phyloP scores from a whole-genome alignment of 2,888 invertebrate genomes.

The Lithophane ornitopus region DNA sequence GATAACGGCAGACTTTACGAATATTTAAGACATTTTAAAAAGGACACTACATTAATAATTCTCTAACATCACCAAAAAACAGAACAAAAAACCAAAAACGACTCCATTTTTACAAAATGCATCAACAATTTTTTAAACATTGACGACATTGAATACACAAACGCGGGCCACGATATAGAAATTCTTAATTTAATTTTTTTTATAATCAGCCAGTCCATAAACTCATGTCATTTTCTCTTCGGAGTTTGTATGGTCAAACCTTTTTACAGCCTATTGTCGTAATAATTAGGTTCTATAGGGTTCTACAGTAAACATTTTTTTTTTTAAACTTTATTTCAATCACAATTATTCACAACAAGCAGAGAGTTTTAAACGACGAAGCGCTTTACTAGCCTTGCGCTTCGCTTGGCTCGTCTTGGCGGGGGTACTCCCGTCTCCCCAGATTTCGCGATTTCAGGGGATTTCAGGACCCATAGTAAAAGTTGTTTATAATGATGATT shows the following conservation, averaged over 20 bases:
- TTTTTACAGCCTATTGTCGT: not conserved
- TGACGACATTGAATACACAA: no score
- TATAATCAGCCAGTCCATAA: not conserved
- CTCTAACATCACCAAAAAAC: not conserved
- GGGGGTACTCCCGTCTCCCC: no score
- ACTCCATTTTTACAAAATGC: conserved; percentile 6
- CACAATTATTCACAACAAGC: not conserved
- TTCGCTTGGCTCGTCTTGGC: no score
- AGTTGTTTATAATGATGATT: not conserved
- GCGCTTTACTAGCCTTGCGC: no score
- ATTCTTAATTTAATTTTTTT: conserved; percentile 5
- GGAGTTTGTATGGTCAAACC: not conserved
- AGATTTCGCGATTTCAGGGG: not conserved
- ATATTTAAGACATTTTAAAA: not conserved
- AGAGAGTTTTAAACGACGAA: no score
- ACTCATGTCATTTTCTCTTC: not conserved
- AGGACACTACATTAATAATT: not conserved
- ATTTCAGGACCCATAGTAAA: not conserved
- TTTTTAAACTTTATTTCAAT: not conserved
- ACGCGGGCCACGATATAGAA: not conserved
- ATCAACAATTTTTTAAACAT: not conserved
- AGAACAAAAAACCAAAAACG: not conserved
- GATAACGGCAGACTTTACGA: not conserved
- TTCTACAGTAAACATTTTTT: not conserved
- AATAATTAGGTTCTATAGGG: not conserved